Base-by-base conservation (phyloP, 2,113 vertebrate species). In the Toxostoma redivivum region DNA sequence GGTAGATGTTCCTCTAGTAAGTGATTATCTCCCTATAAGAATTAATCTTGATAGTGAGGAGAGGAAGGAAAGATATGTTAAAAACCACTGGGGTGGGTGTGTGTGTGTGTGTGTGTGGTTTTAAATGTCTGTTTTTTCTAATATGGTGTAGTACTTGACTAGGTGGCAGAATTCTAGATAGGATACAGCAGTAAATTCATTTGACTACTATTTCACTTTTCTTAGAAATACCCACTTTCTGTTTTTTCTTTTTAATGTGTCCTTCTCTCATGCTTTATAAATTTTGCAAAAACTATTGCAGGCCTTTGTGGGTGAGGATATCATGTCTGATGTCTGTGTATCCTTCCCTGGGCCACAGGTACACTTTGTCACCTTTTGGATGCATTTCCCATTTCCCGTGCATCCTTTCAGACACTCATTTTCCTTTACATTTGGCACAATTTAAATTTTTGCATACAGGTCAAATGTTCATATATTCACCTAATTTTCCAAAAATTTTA, bases 81-180 rank as follows among this genome's bases (percentile, higher is more conserved):
- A 64, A 53, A 76, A 31, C 5, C 8, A 2, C n/a, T n/a, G 42
- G 6, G 15, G 3, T 14, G 0, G 38, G 12, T 3, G 1, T 51
- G 16, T 65, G 12, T 54, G 0, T 42, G 12, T 3, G 1, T 51
- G 16, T 65, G 12, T 54, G 12, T 54, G 8, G 21, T 25, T 74
- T 47, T 53, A 25, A 17, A 9, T 54, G n/a, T 8, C 7, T 40
- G 12, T 3, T 44, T 78, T 15, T 73, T 56, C 13, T 9, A 8
- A 28, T 9, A 12, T 38, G 3, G 3, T 80, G 10, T 58, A 53
- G 24, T 40, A 44, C 53, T 64, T 72, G 9, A 42, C 31, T 54
- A 64, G 16, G 18, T 38, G 2, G 4, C 44, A 53, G 7, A 22
- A 53, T 28, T n/a, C 17, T 27, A 72, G 12, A 45, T 51, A 44